A percentile compares a stretch with the other conserved stretches of the same genome.
phyloP scores from a whole-genome alignment of 2,113 vertebrate genomes.

The Psophia crepitans region DNA sequence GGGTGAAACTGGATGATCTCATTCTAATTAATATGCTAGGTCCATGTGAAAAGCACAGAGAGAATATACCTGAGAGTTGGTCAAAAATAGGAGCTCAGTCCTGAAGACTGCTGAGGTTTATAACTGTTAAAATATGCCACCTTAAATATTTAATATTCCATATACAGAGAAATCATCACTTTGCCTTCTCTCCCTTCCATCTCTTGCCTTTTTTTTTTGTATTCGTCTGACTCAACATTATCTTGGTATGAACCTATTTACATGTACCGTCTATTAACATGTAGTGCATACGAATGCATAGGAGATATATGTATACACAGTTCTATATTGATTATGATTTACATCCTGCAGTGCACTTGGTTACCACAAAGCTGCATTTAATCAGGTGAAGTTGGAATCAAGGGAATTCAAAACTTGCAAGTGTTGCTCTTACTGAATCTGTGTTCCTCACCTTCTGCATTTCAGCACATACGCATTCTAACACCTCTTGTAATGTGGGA shows the following conservation, averaged over 20 bases:
- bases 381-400: not conserved
- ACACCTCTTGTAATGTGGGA: not conserved
- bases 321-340: not conserved
- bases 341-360: not conserved
- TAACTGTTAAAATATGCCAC: not conserved
- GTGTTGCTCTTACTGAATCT: not conserved
- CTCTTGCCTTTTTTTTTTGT: not conserved
- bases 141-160: not conserved
- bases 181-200: not conserved
- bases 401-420: not conserved
- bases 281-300: rapidly evolving
- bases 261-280: not conserved
- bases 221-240: not conserved
- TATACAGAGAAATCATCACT: not conserved
- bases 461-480: not conserved
- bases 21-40: constrained; percentile 71
- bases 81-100: not conserved
- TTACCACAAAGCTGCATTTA: not conserved
- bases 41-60: not conserved
- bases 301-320: rapidly evolving
- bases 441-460: not conserved
- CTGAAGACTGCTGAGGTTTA: not conserved
- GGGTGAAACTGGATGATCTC: constrained; percentile 68
- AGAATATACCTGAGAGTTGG: not conserved
- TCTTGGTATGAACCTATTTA: not conserved